Base-by-base conservation (phyloP, 1,140 invertebrate genomes). In the Drosophila pallidifrons region DNA sequence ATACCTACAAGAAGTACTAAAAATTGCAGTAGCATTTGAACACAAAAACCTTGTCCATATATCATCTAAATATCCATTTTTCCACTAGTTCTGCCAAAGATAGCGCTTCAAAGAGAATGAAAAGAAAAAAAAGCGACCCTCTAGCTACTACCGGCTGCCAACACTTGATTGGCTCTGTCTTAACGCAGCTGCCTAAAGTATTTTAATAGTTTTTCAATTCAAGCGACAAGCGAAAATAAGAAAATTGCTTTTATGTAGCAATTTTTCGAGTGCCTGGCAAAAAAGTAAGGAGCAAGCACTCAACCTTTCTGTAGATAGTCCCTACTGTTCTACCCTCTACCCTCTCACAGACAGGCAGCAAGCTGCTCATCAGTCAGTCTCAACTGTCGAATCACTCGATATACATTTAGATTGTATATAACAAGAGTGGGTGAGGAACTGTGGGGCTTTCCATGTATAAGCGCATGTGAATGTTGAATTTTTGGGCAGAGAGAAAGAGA, bases 201-300 rank as follows among this genome's bases (percentile, higher is more conserved):
- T 73, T 82, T 76, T 64, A 65, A 65, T 65, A 86, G 70, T 86
- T 81, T 85, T 79, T 73, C 71, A 86, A 83, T 83, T 85, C 51
- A 74, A 46, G 49, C 58, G 52, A 65, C 64, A 38, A 38, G 64
- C 76, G 64, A 80, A 75, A 88, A 88, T 73, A 63, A 57, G 70
- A 79, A 87, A 82, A 89, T 85, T 89, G 71, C 83, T 80, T 85
- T 73, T 13, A 75, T 76, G n/a, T 43, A 13, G n/a, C 41, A 3
- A n/a, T 43, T 43, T 13, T 43, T 3, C 11, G 41, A 43, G n/a
- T 13, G 1, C 7, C 7, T 38, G 35, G 35, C 10, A 25, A 25
- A 25, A 25, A 25, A 25, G 35, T 8, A 8, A 32, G 30, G 30
- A 8, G 30, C 5, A 6, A 32, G 30, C 7, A 32, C 45, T 15